Conservation (phyloP, 1,140 invertebrate species). For the Uloborus diversus region DNA sequence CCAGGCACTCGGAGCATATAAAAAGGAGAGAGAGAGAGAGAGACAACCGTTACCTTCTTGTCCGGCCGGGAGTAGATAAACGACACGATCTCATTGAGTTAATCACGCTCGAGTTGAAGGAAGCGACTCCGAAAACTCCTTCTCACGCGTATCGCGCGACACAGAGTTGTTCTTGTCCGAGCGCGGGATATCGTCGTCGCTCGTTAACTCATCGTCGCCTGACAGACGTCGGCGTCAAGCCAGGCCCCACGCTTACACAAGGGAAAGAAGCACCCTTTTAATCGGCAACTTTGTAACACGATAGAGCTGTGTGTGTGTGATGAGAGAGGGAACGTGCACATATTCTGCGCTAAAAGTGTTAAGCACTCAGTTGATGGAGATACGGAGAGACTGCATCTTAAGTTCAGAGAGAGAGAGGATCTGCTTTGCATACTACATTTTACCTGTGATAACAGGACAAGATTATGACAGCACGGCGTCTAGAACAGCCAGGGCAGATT, state of each 20-base stretch:
- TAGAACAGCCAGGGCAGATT: too few relatives aligned
- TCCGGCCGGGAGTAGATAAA: conserved; percentile 10
- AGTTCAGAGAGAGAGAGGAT: too few relatives aligned
- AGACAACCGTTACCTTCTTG: conserved; percentile 21
- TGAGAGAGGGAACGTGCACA: too few relatives aligned
- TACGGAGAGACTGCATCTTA: too few relatives aligned
- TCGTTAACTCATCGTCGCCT: conserved; percentile 8
- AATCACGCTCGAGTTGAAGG: conserved; percentile 1
- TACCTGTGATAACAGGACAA: too few relatives aligned
- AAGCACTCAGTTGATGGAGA: too few relatives aligned
- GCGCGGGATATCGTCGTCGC: neutral
- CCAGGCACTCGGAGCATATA: too few relatives aligned
- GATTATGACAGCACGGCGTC: too few relatives aligned
- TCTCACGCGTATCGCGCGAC: conserved; percentile 34
- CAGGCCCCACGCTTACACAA: neutral
- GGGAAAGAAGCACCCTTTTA: neutral
- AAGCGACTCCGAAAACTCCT: neutral
- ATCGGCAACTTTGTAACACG: neutral
- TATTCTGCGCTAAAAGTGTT: too few relatives aligned
- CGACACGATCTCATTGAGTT: conserved; percentile 25
- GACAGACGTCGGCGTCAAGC: neutral
- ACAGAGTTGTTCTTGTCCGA: conserved; percentile 24
- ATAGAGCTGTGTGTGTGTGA: too few relatives aligned
- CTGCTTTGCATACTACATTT: too few relatives aligned
- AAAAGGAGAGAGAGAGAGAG: too few relatives aligned